Conservation (phyloP, 2,888 invertebrate species). For the Nezara viridula region DNA sequence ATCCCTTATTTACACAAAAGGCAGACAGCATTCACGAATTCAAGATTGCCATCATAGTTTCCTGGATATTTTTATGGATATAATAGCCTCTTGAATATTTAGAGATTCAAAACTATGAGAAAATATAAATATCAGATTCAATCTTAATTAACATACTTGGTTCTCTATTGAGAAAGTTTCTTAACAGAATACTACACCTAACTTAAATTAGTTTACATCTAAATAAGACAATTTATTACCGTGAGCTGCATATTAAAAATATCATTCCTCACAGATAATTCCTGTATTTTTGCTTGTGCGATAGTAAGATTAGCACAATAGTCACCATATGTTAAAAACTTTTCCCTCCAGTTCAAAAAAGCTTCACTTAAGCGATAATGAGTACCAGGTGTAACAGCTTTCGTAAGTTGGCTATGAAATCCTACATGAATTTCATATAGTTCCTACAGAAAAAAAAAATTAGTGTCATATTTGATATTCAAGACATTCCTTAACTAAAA, state of each 20-base stretch:
- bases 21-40: too few relatives aligned
- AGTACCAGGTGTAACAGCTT: constrained; percentile 76
- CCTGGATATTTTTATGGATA: too few relatives aligned
- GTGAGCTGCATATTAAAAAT: constrained; percentile 77
- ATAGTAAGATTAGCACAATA: constrained; percentile 94
- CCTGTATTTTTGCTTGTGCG: constrained; percentile 87
- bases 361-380: constrained; percentile 80
- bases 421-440: constrained; percentile 88
- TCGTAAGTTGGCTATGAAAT: constrained; percentile 84
- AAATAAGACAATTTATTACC: constrained; percentile 70
- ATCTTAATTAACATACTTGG: too few relatives aligned
- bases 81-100: too few relatives aligned
- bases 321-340: constrained; percentile 90
- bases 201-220: not conserved
- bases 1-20: too few relatives aligned
- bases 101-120: too few relatives aligned
- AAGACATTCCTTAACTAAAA: too few relatives aligned
- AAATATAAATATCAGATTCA: too few relatives aligned
- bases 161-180: too few relatives aligned
- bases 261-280: constrained; percentile 78
- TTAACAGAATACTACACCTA: not conserved
- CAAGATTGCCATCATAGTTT: too few relatives aligned
- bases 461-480: too few relatives aligned
- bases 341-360: constrained; percentile 91
- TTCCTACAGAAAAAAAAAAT: constrained; percentile 73